A percentile compares a stretch with the other conserved stretches of the same genome.
phyloP scores from a whole-genome alignment of 2,888 invertebrate genomes.

The Sphinx pinastri region DNA sequence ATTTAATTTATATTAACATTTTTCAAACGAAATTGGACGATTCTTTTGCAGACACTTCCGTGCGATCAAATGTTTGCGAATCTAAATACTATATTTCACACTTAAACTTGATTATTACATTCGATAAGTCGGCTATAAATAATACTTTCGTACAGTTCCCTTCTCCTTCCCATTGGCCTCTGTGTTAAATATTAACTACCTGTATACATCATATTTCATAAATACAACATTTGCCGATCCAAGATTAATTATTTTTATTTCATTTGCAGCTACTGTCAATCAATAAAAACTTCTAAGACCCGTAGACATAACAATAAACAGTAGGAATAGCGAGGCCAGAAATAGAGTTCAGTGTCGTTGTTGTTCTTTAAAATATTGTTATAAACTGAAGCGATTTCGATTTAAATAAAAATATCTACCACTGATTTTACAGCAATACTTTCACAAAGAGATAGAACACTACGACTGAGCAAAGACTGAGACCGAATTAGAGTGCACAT shows the following conservation, averaged over 20 bases:
- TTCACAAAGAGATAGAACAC: too few species aligned
- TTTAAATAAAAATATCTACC: too few species aligned
- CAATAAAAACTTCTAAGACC: constrained; percentile 39
- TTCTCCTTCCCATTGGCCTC: constrained; percentile 15
- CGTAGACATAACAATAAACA: constrained; percentile 46
- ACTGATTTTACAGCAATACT: too few species aligned
- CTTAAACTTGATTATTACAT: constrained; percentile 3
- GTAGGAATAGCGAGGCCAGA: constrained; percentile 47
- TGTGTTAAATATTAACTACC: constrained; percentile 10
- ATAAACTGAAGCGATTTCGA: too few species aligned
- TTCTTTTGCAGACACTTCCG: too few species aligned
- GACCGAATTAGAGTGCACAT: too few species aligned
- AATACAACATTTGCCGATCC: background rate
- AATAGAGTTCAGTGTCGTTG: too few species aligned
- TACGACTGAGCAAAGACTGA: too few species aligned
- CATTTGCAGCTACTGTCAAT: constrained; percentile 28
- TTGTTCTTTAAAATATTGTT: too few species aligned
- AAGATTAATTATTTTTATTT: background rate
- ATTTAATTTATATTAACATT: too few species aligned
- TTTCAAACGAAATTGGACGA: too few species aligned
- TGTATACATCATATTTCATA: constrained; percentile 11
- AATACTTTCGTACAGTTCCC: background rate
- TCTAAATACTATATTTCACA: background rate
- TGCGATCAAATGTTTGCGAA: background rate
- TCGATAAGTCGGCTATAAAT: constrained; percentile 1